Percentiles rank a stretch among this genome's conserved stretches.
phyloP scores from a whole-genome alignment of 2,888 invertebrate genomes.

The Apeira syringaria region DNA sequence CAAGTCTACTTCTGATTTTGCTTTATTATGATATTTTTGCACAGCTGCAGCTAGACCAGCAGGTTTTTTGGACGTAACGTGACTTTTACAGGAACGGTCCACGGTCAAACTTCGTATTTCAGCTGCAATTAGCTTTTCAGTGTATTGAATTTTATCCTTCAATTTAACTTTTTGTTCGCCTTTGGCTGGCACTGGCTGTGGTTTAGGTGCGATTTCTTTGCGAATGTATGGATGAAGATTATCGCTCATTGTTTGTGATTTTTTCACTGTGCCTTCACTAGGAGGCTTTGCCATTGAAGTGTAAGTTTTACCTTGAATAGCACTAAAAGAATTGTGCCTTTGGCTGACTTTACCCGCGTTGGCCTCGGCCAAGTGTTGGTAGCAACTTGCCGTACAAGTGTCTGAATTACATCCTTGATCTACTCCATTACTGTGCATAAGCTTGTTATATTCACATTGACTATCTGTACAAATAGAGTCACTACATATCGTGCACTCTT shows the following conservation, averaged over 20 bases:
- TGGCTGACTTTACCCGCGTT: constrained; percentile 60
- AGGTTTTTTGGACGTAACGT: constrained; percentile 41
- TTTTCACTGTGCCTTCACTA: constrained; percentile 68
- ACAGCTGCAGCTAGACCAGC: constrained; percentile 49
- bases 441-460: constrained; percentile 76
- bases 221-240: constrained; percentile 79
- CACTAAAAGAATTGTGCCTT: constrained; percentile 77
- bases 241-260: constrained; percentile 74
- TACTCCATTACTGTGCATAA: constrained; percentile 72
- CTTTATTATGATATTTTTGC: constrained; percentile 75
- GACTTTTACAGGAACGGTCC: constrained; percentile 67
- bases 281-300: constrained; percentile 50
- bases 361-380: constrained; percentile 62
- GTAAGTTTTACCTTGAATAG: constrained; percentile 69
- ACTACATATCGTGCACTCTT: constrained; percentile 78
- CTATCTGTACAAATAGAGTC: constrained; percentile 79
- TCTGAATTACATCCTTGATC: constrained; percentile 73
- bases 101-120: constrained; percentile 73
- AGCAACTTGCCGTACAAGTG: constrained; percentile 70
- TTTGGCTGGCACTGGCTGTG: constrained; percentile 40
- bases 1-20: constrained; percentile 84
- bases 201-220: constrained; percentile 68
- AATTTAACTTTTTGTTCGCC: constrained; percentile 57
- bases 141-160: constrained; percentile 76
- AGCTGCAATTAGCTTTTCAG: constrained; percentile 76